A percentile compares a stretch with the other conserved stretches of the same genome.
These are phyloP conservation scores for Hemithea aestivaria DNA, from an alignment of 2,888 invertebrate species.

Conservation along the genomic window DNA sequence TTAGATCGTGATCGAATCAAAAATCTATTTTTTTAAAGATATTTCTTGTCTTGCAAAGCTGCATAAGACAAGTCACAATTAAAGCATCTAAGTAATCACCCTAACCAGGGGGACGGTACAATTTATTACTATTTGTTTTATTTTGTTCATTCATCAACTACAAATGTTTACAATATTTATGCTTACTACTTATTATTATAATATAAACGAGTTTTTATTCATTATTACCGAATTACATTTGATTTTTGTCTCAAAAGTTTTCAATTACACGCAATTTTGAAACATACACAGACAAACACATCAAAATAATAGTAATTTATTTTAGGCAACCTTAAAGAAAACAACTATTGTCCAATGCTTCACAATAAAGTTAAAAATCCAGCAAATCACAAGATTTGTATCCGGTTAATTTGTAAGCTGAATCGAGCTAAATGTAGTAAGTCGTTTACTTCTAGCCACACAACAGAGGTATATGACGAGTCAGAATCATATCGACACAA, in stretches of 20 bases:
- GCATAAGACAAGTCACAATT: slow-evolving; percentile 12
- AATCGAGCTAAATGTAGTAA: too few species aligned
- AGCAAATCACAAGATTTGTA: too few species aligned
- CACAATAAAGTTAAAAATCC: too few species aligned
- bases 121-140: slow-evolving; percentile 17
- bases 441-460: too few species aligned
- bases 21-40: too few species aligned
- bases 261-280: slow-evolving; percentile 21
- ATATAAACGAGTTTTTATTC: slow-evolving; percentile 35
- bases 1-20: too few species aligned
- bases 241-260: slow-evolving; percentile 35
- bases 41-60: neutral
- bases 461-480: too few species aligned
- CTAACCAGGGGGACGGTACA: slow-evolving; percentile 15
- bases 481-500: too few species aligned
- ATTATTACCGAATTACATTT: slow-evolving; percentile 35
- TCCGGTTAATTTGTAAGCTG: too few species aligned
- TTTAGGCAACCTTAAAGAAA: too few species aligned
- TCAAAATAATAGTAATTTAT: too few species aligned
- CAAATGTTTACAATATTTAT: slow-evolving; percentile 53
- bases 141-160: slow-evolving; percentile 21
- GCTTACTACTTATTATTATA: slow-evolving; percentile 62
- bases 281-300: slow-evolving; percentile 7
- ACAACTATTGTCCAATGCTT: too few species aligned
- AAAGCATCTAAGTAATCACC: slow-evolving; percentile 12